Evolutionary conservation across 2,888 invertebrate species (phyloP), one percentile per base, ranked within the genome.

Genomic region (Stenodema calcarata): DNA sequence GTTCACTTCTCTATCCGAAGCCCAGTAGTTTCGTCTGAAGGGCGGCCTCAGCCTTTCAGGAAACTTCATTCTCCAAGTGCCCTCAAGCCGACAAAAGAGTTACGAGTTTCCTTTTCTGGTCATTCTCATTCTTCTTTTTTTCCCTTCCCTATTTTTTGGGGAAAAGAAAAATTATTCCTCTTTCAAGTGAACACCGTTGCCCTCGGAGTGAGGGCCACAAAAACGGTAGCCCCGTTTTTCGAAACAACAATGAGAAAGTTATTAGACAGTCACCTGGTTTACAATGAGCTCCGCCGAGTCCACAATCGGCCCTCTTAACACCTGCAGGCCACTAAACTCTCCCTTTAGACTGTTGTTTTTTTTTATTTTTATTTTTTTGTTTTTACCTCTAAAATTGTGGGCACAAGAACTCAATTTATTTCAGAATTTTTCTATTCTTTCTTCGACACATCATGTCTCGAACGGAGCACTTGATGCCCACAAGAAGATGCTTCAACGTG

Each of bases 211-310:
- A 62, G 18, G 23, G 62, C 18, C 23, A 62, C 62, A 73, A 73
- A 73, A 73, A 73, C 73, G 73, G 73, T 73, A 73, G 73, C 73
- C 30, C 35, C 73, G 73, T 73, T 73, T 41, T 73, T 62, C 62
- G 62, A 30, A 73, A n/a, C 73, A 73, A 73, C 73, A 73, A 73
- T 73, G 73, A 35, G 30, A 73, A 73, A 73, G 73, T 73, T 73
- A 73, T 73, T 73, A 73, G 73, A 73, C 73, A 35, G 30, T 35
- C 73, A 73, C 73, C 73, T 73, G 73, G 30, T 30, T 30, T 73
- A 73, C 73, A 73, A 73, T 73, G 73, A 73, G 73, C 73, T 35
- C 30, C 35, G 12, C 62, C 62, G 62, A 18, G 23, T 11, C 62
- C 62, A 62, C 62, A 62, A 62, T 62, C 23, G 62, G 62, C 62